Evolutionary conservation across 2,113 vertebrate species (phyloP), one percentile per base, ranked within the genome.

Genomic region (Fukomys damarensis): DNA sequence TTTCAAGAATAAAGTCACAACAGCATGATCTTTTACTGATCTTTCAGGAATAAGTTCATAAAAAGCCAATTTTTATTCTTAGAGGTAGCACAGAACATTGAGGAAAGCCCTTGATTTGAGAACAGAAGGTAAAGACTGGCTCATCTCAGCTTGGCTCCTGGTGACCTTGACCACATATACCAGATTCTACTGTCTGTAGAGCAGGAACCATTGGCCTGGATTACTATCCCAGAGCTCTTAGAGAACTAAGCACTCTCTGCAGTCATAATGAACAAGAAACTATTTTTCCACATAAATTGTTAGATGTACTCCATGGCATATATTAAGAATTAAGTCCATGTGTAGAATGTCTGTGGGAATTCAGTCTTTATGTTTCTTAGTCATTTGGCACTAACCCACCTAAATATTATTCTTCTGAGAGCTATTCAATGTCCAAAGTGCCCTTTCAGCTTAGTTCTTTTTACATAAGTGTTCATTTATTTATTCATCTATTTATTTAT

Each of bases 291-390:
- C 56, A 66, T 43, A 85, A 87, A 89, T 1, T 49, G 4, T 79
- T 93, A 83, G 49, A 59, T 4, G 6, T 17, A 76, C 1, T 61
- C 54, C 59, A 35, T 81, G 22, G 28, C 84, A 43, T 22, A 86
- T 2, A 74, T 17, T 68, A 80, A 52, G 26, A 58, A 74, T 35
- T 80, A 83, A 80, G 65, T 49, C 43, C 77, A 58, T 17, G 32
- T 94, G 80, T 56, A n/a, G 82, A 82, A 17, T 70, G 43, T 84
- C 20, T 28, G 19, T 91, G 86, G 61, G 59, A 94, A 97, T 86
- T 59, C 63, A 86, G 19, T 52, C 79, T 74, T 91, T 89, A 88
- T 76, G 70, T 89, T 93, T 93, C 95, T 84, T 80, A 91, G 43
- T 82, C 91, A 84, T 65, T 91, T 83, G 76, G 58, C 43, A 11